A percentile compares a stretch with the other conserved stretches of the same genome.
Conservation (phyloP, 64 coral and sea anemone genomes). For the Dendrophyllia cribrosa region DNA sequence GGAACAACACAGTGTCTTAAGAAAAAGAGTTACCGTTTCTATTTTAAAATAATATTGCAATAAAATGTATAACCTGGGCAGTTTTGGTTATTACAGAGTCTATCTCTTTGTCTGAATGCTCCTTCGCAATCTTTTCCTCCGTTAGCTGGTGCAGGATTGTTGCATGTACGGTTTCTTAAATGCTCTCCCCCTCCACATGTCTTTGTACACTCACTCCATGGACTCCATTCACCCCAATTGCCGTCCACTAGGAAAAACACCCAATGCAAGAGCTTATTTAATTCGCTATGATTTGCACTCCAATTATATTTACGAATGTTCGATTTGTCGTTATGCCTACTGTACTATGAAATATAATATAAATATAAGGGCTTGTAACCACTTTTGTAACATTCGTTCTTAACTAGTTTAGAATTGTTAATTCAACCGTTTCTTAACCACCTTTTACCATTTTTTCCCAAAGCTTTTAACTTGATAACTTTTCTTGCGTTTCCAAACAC, state of each 20-base stretch:
- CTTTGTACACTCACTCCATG: slow-evolving; percentile 12
- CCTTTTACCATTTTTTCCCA: no score
- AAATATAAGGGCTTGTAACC: no score
- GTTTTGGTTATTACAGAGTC: neutral
- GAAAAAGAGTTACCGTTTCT: no score
- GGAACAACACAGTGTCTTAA: no score
- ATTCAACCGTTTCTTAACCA: no score
- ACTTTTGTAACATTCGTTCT: no score
- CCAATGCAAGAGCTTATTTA: neutral
- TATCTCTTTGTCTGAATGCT: neutral
- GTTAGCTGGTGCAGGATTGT: slow-evolving; percentile 39
- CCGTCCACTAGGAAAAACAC: slow-evolving; percentile 57
- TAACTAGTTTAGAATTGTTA: no score
- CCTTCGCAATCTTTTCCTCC: slow-evolving; percentile 63
- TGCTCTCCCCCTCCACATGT: slow-evolving; percentile 43
- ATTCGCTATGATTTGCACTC: neutral
- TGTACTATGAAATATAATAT: no score
- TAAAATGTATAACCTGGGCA: slow-evolving; percentile 3
- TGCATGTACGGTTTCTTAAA: slow-evolving; percentile 26
- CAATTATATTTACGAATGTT: neutral
- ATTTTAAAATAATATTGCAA: neutral
- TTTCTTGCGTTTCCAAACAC: no score
- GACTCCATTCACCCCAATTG: slow-evolving; percentile 51
- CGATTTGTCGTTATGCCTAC: no score
- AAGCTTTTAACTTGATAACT: no score